Percentiles rank a stretch among this genome's conserved stretches.
These are phyloP conservation scores for Vultur gryphus DNA, from an alignment of 2,797 vertebrate species.

Conservation along the genomic window DNA sequence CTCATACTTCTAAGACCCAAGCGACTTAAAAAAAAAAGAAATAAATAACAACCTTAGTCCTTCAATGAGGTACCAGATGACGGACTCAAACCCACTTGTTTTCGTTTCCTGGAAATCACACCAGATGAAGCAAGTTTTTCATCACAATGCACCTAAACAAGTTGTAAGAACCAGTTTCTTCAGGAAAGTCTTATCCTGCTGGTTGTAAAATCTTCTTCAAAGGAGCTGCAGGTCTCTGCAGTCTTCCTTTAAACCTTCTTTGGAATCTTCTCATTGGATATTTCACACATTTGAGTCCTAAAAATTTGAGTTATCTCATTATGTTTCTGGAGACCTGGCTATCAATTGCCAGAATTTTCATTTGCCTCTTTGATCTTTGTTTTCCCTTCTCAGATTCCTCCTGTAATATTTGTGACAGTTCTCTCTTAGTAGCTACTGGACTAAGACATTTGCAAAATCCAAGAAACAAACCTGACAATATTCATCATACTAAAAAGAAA, in stretches of 20 bases:
- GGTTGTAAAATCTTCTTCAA: background rate
- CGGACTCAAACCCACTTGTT: background rate
- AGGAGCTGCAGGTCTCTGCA: background rate
- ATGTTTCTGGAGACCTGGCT: background rate
- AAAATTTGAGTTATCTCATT: background rate
- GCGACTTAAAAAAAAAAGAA: background rate
- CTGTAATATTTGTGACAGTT: background rate
- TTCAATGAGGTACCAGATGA: background rate
- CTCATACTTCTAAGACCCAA: background rate
- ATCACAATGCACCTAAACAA: background rate
- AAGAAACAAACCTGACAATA: background rate
- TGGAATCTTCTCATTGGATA: background rate
- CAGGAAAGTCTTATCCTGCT: background rate
- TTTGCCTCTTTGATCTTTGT: background rate
- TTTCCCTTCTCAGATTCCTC: background rate
- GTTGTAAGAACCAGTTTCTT: background rate
- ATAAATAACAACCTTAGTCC: background rate
- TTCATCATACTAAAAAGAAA: background rate
- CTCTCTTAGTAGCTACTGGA: rapidly evolving
- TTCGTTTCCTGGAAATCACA: background rate
- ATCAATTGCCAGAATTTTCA: background rate
- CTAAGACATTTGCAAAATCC: background rate
- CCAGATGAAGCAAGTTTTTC: background rate
- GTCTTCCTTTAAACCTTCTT: background rate
- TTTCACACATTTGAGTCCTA: background rate